Conservation (phyloP, 2,888 invertebrate species). For the Empis livida region DNA sequence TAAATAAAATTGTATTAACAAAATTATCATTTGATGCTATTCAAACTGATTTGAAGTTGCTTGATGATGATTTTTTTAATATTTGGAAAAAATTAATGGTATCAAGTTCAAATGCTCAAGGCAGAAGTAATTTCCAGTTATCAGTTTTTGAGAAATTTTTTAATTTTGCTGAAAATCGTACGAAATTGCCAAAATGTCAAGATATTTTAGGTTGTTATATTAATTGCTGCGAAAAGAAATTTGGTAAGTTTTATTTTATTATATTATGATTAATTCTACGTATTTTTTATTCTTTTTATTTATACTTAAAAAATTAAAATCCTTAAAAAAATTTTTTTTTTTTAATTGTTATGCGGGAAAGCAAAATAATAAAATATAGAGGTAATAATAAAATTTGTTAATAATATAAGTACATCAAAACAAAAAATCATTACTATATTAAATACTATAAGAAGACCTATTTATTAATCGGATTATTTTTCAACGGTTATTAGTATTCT, state of each 20-base stretch:
- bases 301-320: not conserved
- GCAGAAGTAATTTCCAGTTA: constrained; percentile 17
- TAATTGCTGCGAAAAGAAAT: constrained; percentile 1
- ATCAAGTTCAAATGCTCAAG: constrained; percentile 20
- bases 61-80: constrained; percentile 20
- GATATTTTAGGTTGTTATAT: constrained; percentile 6
- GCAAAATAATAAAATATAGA: no score
- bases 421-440: no score
- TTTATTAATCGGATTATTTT: no score
- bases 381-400: no score
- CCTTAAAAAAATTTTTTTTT: no score
- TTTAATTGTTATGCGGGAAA: no score
- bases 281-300: not conserved
- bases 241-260: constrained; percentile 9
- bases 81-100: constrained; percentile 23
- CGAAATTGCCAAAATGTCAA: not conserved
- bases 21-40: constrained; percentile 17
- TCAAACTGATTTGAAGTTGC: not conserved
- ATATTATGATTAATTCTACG: no score
- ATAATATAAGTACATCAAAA: no score
- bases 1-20: constrained; percentile 17
- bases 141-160: constrained; percentile 4
- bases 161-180: not conserved
- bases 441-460: no score
- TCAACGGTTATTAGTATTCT: no score